A percentile compares a stretch with the other conserved stretches of the same genome.
phyloP scores from a whole-genome alignment of 2,797 vertebrate species.

The Mus caroli region DNA sequence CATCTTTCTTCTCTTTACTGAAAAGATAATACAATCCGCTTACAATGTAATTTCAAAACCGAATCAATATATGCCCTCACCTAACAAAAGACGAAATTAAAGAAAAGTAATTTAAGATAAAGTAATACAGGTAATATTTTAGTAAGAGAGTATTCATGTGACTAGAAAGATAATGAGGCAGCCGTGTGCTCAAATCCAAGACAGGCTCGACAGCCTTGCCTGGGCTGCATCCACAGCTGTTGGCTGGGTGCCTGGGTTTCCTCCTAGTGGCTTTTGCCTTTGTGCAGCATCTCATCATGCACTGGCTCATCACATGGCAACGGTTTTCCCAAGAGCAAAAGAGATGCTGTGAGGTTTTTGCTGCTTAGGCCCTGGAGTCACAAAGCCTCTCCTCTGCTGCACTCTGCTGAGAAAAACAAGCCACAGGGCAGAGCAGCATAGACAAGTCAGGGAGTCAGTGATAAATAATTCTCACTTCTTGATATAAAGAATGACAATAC shows the following conservation, averaged over 20 bases:
- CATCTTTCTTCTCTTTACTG: background rate
- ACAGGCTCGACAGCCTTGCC: no score
- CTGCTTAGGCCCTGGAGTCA: background rate
- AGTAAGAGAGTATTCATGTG: background rate
- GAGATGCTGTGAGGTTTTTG: background rate
- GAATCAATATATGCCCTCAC: background rate
- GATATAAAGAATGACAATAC: background rate
- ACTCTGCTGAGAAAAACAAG: background rate
- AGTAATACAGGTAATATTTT: conserved; percentile 8
- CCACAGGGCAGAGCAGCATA: background rate
- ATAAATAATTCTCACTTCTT: background rate
- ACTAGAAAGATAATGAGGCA: background rate
- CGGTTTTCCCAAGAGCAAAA: background rate
- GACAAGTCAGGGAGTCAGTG: background rate
- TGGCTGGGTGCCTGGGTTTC: background rate
- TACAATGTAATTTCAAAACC: conserved; percentile 43
- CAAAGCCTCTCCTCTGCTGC: background rate
- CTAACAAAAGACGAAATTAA: conserved; percentile 34
- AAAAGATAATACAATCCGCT: conserved; percentile 11
- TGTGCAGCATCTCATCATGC: background rate
- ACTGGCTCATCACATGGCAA: background rate
- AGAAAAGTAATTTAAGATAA: conserved; percentile 46
- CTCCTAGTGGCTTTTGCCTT: background rate
- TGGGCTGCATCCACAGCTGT: background rate
- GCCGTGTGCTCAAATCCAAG: background rate